Evolutionary conservation across 2,888 invertebrate species (phyloP).

Genomic region (Acanthosepion lycidas): DNA sequence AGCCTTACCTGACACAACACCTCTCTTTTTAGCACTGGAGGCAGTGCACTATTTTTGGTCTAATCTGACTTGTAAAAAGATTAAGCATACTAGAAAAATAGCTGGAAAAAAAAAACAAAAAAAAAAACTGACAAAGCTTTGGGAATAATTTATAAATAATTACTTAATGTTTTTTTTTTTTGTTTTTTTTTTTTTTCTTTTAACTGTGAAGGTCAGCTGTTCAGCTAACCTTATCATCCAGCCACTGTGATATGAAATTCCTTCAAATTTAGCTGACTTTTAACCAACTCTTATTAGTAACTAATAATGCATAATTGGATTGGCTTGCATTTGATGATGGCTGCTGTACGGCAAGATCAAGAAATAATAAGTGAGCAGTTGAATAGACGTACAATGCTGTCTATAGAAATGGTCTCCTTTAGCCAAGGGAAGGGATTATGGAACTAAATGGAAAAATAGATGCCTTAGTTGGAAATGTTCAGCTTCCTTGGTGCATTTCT

Average conservation of each 20-base stretch:
- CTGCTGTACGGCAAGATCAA: background rate
- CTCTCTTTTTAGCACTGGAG: no score
- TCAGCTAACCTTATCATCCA: background rate
- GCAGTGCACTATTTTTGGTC: no score
- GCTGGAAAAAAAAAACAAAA: no score
- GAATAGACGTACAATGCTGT: background rate
- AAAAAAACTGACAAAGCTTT: no score
- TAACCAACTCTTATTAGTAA: background rate
- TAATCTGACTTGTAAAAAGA: no score
- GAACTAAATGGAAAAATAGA: background rate
- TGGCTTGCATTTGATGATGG: background rate
- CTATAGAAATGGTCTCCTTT: background rate
- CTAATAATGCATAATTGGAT: conserved; percentile 22
- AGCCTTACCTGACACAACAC: no score
- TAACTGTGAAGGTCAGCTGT: background rate
- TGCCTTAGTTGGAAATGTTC: background rate
- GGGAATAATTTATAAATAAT: no score
- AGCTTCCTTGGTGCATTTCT: background rate
- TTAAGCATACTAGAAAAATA: no score
- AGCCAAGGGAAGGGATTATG: background rate
- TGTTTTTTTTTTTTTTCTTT: background rate
- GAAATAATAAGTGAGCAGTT: background rate
- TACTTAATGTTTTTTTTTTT: no score
- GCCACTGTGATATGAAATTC: background rate
- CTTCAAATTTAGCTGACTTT: background rate